These are phyloP conservation scores for Catocala nupta DNA, from an alignment of 2,888 invertebrate species.

Conservation along the genomic window DNA sequence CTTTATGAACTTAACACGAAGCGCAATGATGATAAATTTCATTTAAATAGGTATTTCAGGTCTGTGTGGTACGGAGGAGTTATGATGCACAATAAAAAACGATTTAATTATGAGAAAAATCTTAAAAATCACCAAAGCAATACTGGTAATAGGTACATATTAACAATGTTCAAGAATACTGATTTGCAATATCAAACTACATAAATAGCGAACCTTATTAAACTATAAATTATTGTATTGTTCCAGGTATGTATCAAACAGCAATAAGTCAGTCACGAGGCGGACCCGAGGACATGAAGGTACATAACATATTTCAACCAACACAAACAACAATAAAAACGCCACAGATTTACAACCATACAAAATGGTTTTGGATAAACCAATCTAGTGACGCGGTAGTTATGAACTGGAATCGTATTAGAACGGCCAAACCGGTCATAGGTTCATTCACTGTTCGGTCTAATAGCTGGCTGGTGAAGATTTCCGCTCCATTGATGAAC, in stretches of 20 bases:
- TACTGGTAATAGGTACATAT: no score
- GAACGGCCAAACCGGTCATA: constrained; percentile 59
- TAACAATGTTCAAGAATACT: no score
- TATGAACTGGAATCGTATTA: constrained; percentile 54
- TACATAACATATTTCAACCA: constrained; percentile 33
- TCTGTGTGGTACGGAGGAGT: no score
- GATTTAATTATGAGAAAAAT: no score
- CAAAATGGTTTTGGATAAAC: constrained; percentile 52
- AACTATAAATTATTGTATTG: constrained; percentile 32
- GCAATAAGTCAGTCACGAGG: constrained; percentile 28
- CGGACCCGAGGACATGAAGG: constrained; percentile 21
- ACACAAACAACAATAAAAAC: constrained; percentile 38
- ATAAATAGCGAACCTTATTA: constrained; percentile 14
- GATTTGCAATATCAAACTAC: neutral
- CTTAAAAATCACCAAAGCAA: no score
- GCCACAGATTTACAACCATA: constrained; percentile 43
- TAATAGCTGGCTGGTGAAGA: constrained; percentile 52
- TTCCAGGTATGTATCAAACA: constrained; percentile 59
- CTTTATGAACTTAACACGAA: no score
- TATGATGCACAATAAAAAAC: no score
- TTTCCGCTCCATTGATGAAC: constrained; percentile 42
- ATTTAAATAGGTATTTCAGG: no score
- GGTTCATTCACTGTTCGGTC: constrained; percentile 61
- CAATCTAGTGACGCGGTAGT: constrained; percentile 48
- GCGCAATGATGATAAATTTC: no score